These are phyloP conservation scores for Trichopoda pennipes DNA, from an alignment of 2,888 invertebrate species.

Conservation along the genomic window DNA sequence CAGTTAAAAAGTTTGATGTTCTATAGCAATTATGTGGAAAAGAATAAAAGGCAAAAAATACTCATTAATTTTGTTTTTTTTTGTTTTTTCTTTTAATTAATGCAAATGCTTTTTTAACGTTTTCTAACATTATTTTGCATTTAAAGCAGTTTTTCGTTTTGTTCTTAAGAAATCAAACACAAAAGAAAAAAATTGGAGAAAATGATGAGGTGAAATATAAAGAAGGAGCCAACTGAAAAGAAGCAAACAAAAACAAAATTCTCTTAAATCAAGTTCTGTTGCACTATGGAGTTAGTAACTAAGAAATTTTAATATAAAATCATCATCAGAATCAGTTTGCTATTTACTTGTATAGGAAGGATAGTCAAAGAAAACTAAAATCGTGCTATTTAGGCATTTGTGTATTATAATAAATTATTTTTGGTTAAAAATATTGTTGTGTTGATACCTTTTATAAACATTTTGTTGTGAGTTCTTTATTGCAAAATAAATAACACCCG, in stretches of 20 bases:
- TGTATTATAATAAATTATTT: too few species aligned
- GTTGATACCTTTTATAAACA: too few species aligned
- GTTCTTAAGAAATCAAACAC: conserved; percentile 31
- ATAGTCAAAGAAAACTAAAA: too few species aligned
- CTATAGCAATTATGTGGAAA: conserved; percentile 60
- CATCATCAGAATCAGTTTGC: too few species aligned
- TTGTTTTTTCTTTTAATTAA: conserved; percentile 62
- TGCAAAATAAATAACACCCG: too few species aligned
- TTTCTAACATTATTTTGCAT: conserved; percentile 47
- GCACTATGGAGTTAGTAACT: conserved; percentile 26
- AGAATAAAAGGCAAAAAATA: conserved; percentile 58
- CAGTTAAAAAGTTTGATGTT: conserved; percentile 63
- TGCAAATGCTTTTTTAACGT: conserved; percentile 14
- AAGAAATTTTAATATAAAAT: too few species aligned
- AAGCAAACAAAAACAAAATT: conserved; percentile 7
- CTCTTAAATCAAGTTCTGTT: conserved; percentile 4
- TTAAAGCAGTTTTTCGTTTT: conserved; percentile 25
- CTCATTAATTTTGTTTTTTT: conserved; percentile 62
- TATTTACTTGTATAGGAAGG: too few species aligned
- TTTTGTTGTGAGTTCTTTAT: too few species aligned
- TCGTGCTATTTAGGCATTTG: too few species aligned
- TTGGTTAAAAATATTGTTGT: too few species aligned
- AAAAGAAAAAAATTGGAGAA: neutral
- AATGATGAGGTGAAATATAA: neutral
- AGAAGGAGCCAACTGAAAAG: conserved; percentile 15